Percentiles rank a stretch among this genome's conserved stretches.
Evolutionary conservation across 2,113 vertebrate species (phyloP).

Genomic region (Cephalopterus ornatus): DNA sequence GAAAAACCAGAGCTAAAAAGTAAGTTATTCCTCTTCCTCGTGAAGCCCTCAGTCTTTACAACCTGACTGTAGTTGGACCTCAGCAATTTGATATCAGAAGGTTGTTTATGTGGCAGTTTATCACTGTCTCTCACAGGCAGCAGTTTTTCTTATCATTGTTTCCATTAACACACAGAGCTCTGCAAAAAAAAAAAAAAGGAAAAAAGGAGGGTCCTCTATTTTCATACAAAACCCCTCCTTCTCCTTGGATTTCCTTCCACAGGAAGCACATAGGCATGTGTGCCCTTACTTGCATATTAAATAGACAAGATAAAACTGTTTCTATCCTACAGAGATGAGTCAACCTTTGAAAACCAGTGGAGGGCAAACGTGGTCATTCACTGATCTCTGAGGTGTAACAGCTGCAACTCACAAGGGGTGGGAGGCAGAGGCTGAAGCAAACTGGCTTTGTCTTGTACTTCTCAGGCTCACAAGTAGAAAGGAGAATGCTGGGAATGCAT

Average conservation of each 20-base stretch:
- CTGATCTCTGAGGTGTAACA: neutral
- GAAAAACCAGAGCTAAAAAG: neutral
- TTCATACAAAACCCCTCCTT: neutral
- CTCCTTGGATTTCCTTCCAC: neutral
- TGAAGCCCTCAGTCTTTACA: neutral
- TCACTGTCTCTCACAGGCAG: neutral
- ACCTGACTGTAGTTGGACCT: neutral
- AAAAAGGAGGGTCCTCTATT: neutral
- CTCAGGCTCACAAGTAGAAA: neutral
- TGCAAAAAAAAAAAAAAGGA: neutral
- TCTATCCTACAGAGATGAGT: neutral
- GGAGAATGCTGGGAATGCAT: neutral
- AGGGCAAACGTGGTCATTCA: neutral
- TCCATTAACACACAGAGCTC: neutral
- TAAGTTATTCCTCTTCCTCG: fast-evolving
- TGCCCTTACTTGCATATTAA: neutral
- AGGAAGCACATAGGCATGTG: neutral
- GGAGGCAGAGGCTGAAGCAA: neutral
- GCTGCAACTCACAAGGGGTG: neutral
- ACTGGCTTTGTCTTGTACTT: neutral
- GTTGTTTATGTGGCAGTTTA: neutral
- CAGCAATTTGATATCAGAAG: neutral
- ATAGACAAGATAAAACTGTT: neutral
- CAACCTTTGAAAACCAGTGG: neutral
- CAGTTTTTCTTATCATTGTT: neutral